These are phyloP conservation scores for Acipenser oxyrinchus DNA, from an alignment of 2,797 vertebrate species.

Conservation along the genomic window DNA sequence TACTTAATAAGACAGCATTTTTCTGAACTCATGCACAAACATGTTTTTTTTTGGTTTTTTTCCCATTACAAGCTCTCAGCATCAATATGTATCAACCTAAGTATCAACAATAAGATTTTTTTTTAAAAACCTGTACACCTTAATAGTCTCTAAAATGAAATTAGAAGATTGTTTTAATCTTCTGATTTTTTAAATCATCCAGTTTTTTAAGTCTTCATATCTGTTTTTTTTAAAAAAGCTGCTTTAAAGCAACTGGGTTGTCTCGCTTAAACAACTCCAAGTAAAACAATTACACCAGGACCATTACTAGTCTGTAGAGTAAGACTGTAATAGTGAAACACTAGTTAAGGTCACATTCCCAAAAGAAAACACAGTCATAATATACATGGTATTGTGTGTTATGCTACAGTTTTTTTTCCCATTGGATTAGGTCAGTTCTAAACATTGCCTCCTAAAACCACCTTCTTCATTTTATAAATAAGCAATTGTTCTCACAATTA, in stretches of 20 bases:
- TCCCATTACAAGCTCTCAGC: conserved; percentile 23
- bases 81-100: conserved; percentile 8
- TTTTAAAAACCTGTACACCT: neutral
- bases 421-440: neutral
- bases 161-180: too few species aligned
- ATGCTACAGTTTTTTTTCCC: neutral
- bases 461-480: conserved; percentile 11
- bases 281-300: conserved; percentile 29
- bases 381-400: conserved; percentile 3
- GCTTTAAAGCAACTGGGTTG: conserved; percentile 10
- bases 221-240: too few species aligned
- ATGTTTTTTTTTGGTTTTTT: conserved; percentile 9
- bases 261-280: conserved; percentile 30
- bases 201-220: too few species aligned
- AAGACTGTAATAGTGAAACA: conserved; percentile 19
- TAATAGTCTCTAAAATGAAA: too few species aligned
- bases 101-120: too few species aligned
- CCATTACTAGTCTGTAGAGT: conserved; percentile 30
- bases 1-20: conserved; percentile 21
- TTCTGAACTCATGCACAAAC: conserved; percentile 45
- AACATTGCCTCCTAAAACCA: neutral
- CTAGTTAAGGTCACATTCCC: conserved; percentile 29
- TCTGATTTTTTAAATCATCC: too few species aligned
- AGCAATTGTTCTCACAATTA: conserved; percentile 3
- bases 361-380: conserved; percentile 6